phyloP scores from a whole-genome alignment of 2,797 vertebrate species.

The Peromyscus attwateri region DNA sequence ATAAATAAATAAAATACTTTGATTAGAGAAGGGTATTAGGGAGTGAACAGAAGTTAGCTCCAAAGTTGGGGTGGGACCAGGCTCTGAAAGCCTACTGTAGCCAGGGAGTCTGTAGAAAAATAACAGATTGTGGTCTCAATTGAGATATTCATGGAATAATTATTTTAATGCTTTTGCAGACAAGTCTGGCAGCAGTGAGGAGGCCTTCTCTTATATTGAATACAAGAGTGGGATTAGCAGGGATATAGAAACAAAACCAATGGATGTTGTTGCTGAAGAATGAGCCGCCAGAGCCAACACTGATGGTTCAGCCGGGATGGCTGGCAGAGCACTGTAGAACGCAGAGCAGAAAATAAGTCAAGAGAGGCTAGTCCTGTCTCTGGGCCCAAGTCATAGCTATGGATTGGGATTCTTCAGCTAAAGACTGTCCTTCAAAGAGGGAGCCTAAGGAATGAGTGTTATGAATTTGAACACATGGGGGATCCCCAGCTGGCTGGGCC shows the following conservation, averaged over 20 bases:
- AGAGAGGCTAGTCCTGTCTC: background rate
- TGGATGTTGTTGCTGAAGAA: background rate
- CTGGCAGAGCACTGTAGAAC: background rate
- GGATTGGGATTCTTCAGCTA: background rate
- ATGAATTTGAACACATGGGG: no score
- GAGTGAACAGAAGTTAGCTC: background rate
- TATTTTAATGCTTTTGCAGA: slow-evolving; percentile 9
- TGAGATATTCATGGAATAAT: background rate
- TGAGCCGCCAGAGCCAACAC: background rate
- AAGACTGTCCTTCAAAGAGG: background rate
- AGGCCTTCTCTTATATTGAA: background rate
- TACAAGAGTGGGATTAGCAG: background rate
- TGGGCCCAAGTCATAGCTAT: background rate
- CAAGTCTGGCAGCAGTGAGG: slow-evolving; percentile 8
- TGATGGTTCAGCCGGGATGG: background rate
- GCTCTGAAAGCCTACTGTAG: background rate
- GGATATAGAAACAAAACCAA: slow-evolving; percentile 19
- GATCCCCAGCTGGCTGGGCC: no score
- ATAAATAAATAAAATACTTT: background rate
- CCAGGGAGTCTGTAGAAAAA: background rate
- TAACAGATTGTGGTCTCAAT: slow-evolving; percentile 20
- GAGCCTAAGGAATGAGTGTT: background rate
- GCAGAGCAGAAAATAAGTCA: background rate
- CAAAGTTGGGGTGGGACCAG: background rate
- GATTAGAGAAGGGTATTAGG: background rate